phyloP scores from a whole-genome alignment of 1,140 invertebrate species.

The Drosophila ohnishii region DNA sequence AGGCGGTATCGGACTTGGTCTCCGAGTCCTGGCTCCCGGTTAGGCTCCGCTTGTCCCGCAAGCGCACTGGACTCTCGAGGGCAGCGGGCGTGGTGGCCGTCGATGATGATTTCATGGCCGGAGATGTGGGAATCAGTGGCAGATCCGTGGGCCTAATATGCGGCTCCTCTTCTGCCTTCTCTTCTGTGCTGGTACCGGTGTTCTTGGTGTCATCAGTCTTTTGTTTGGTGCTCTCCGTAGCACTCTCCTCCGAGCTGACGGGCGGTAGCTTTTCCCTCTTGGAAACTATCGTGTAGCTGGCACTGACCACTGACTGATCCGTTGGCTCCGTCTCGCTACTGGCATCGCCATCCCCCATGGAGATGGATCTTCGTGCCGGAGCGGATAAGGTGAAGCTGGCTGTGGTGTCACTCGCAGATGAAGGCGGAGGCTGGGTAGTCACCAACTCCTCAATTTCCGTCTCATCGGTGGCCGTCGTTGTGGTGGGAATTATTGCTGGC shows the following conservation, averaged over 20 bases:
- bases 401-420: constrained; percentile 62
- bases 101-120: constrained; percentile 35
- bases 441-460: constrained; percentile 60
- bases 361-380: constrained; percentile 46
- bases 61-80: constrained; percentile 75
- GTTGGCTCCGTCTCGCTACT: constrained; percentile 17
- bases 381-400: constrained; percentile 75
- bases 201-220: constrained; percentile 68
- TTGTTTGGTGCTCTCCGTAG: constrained; percentile 29
- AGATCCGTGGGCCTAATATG: constrained; percentile 58
- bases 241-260: constrained; percentile 6
- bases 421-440: constrained; percentile 7
- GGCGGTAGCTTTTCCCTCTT: constrained; percentile 43
- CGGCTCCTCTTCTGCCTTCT: constrained; percentile 7
- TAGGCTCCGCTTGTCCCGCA: constrained; percentile 76
- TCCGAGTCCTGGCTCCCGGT: constrained; percentile 55
- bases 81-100: constrained; percentile 44
- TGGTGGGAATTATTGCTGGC: constrained; percentile 58
- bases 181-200: constrained; percentile 13
- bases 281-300: constrained; percentile 77
- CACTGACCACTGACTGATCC: constrained; percentile 62
- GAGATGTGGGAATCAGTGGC: constrained; percentile 30
- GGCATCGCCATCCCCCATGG: constrained; percentile 25
- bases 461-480: constrained; percentile 55
- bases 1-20: constrained; percentile 64